These are phyloP conservation scores for Philopotamus ludificatus DNA, from an alignment of 1,140 invertebrate species.

Conservation along the genomic window DNA sequence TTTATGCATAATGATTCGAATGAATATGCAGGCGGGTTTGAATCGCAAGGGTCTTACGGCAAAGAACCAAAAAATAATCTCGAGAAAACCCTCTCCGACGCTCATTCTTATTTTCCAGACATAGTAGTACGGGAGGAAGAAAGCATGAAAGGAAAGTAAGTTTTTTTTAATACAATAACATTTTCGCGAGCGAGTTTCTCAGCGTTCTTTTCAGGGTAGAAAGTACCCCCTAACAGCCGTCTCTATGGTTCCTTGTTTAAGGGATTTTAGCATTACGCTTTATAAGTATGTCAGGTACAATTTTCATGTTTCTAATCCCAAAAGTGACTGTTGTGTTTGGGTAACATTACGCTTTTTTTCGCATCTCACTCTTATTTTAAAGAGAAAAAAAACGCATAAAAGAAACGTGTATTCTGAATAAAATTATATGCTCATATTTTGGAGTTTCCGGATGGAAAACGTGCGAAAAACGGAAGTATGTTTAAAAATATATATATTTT, in stretches of 20 bases:
- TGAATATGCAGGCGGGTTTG: neutral
- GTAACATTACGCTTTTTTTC: too few relatives aligned
- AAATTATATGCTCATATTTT: too few relatives aligned
- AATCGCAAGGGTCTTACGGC: conserved; percentile 27
- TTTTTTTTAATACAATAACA: conserved; percentile 37
- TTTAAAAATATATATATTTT: conserved; percentile 18
- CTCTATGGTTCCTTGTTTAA: conserved; percentile 28
- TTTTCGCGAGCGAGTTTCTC: conserved; percentile 13
- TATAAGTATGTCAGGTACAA: too few relatives aligned
- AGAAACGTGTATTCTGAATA: too few relatives aligned
- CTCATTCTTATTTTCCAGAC: conserved; percentile 35
- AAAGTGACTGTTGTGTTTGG: too few relatives aligned
- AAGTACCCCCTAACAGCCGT: conserved; percentile 22
- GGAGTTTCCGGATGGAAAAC: too few relatives aligned
- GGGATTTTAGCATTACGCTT: conserved; percentile 27
- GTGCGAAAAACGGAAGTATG: too few relatives aligned
- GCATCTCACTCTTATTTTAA: too few relatives aligned
- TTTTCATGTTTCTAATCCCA: too few relatives aligned
- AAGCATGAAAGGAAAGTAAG: conserved; percentile 20
- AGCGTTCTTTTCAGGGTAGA: too few relatives aligned
- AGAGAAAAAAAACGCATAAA: too few relatives aligned
- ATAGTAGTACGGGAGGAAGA: conserved; percentile 10
- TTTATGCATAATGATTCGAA: neutral
- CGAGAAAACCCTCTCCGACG: conserved; percentile 23
- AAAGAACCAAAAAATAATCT: conserved; percentile 31